Percentiles rank a stretch among this genome's conserved stretches.
Conservation (phyloP, 2,113 vertebrate genomes). For the Centropus unirufus region DNA sequence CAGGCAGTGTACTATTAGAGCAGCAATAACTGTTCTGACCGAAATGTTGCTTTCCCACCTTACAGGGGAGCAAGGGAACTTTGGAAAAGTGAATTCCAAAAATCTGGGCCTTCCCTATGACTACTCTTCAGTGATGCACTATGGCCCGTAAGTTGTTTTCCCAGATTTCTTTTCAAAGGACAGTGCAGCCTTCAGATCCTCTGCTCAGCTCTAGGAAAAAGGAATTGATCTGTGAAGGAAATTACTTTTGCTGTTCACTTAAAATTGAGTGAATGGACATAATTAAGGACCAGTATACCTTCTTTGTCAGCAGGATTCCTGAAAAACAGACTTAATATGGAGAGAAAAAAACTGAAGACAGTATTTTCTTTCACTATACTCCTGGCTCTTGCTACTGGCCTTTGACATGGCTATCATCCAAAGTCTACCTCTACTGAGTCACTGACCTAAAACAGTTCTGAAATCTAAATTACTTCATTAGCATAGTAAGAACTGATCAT, state of each 20-base stretch:
- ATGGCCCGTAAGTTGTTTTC: slow-evolving; percentile 62
- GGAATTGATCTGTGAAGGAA: background rate
- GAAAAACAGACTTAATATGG: background rate
- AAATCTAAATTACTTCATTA: background rate
- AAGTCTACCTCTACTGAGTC: background rate
- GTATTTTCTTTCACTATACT: background rate
- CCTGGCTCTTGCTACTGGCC: background rate
- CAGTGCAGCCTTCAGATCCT: background rate
- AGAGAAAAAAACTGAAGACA: background rate
- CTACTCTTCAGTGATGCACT: slow-evolving; percentile 76
- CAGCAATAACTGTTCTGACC: background rate
- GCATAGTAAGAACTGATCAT: background rate
- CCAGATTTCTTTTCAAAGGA: background rate
- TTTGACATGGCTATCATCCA: background rate
- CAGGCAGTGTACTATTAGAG: background rate
- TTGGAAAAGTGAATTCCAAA: slow-evolving; percentile 66
- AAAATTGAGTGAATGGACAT: background rate
- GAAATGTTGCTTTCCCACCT: background rate
- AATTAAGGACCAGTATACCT: background rate
- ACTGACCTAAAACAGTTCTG: background rate
- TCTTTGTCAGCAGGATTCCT: background rate
- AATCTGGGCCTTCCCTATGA: slow-evolving; percentile 73
- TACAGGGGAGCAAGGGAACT: slow-evolving; percentile 65
- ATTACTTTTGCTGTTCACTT: background rate
- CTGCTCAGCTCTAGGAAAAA: background rate